Base-by-base conservation (phyloP, 2,797 vertebrate species). In the Apogon hyalosoma region DNA sequence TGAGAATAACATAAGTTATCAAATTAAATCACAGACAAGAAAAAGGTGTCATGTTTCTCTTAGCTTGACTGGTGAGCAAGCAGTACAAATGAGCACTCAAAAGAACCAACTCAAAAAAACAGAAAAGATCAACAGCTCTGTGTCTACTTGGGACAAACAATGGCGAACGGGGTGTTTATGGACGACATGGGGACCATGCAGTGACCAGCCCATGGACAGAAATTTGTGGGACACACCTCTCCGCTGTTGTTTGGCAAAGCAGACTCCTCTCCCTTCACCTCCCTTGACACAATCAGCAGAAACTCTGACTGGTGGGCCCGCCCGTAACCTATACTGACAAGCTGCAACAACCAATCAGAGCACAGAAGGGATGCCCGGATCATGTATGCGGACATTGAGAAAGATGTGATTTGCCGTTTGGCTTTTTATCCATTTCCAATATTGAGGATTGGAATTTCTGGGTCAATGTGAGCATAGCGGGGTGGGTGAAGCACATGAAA, bases 221-320 rank as follows among this genome's bases (percentile, higher is more conserved):
- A 85, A 88, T 83, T 87, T 75, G 85, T 87, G 90, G 90, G 94
- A 97, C 96, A 96, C 95, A 96, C 96, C 96, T 97, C 95, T 94
- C 94, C 93, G 90, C 94, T 94, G 95, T 94, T 92, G 94, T 94
- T 94, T 92, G 96, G 95, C 94, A 94, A 93, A 95, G 94, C 92
- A 91, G 95, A 92, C 92, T 95, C 95, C 94, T 96, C 95, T 93
- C 95, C 94, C 92, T 95, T 97, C 94, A 97, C 95, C 89, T 96
- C 95, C 90, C 96, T 95, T 93, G 96, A 97, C 90, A 97, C 96
- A 96, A 97, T 97, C 93, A 97, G 95, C 92, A 97, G 95, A 96
- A 95, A 97, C 93, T 97, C 96, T 95, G 96, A 95, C 95, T 96
- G 96, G 92, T 96, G 95, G 94, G 94, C 94, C 88, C 94, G 94